Evolutionary conservation across 2,888 invertebrate genomes (phyloP).

Genomic region (Tetanocera ferruginea): DNA sequence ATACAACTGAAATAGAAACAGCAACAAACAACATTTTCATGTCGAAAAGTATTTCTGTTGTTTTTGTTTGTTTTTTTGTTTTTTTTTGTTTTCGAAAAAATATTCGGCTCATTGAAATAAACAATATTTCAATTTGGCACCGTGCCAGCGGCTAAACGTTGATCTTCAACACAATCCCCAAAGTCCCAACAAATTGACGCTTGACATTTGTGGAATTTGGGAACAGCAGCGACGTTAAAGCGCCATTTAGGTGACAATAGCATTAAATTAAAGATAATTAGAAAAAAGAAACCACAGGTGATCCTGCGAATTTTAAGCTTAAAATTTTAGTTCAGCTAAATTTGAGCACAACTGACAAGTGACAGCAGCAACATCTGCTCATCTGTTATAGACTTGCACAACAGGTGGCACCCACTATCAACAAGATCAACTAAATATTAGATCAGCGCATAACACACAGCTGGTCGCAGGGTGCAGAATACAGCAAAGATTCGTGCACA

Average conservation of each 20-base stretch:
- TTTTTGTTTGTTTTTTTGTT: slow-evolving; percentile 38
- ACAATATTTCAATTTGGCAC: slow-evolving; percentile 46
- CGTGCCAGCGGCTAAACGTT: slow-evolving; percentile 51
- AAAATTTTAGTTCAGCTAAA: no score
- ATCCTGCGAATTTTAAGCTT: no score
- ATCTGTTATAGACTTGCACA: background rate
- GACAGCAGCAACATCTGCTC: background rate
- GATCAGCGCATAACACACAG: background rate
- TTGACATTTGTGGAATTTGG: slow-evolving; percentile 33
- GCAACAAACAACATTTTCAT: slow-evolving; percentile 18
- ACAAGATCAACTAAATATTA: slow-evolving; percentile 1
- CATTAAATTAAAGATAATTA: background rate
- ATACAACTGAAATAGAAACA: slow-evolving; percentile 38
- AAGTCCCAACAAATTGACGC: background rate
- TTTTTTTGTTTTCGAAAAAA: slow-evolving; percentile 1
- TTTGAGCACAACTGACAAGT: background rate
- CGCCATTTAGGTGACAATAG: background rate
- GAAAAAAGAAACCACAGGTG: no score
- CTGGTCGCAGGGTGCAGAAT: no score
- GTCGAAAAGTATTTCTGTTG: no score
- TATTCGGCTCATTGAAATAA: slow-evolving; percentile 28
- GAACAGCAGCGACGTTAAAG: slow-evolving; percentile 20
- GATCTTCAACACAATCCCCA: slow-evolving; percentile 47
- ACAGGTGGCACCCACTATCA: background rate
- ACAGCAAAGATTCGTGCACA: background rate